phyloP scores from a whole-genome alignment of 92 coral and sea anemone species.

The Pocillopora grandis region DNA sequence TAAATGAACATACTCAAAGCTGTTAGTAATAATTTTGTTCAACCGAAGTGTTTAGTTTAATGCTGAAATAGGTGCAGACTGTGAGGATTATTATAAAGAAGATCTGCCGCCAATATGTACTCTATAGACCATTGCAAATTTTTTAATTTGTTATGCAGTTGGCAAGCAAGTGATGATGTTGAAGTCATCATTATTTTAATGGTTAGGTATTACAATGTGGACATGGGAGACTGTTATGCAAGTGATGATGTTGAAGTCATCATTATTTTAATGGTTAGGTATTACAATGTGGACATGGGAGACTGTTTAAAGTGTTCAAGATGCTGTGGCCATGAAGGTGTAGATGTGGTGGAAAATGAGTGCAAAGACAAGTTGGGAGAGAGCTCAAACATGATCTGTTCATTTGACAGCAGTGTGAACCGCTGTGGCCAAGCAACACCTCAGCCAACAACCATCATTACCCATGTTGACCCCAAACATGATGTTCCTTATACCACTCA shows the following conservation, averaged over 20 bases:
- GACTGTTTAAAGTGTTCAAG: constrained; percentile 13
- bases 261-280: not conserved
- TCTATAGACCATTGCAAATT: too few relatives aligned
- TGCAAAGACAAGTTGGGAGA: constrained; percentile 27
- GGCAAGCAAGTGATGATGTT: too few relatives aligned
- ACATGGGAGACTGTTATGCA: too few relatives aligned
- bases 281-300: constrained; percentile 2
- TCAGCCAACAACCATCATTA: not conserved
- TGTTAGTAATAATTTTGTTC: too few relatives aligned
- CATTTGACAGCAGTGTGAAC: constrained; percentile 13
- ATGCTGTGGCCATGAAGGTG: constrained; percentile 29
- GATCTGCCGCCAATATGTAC: too few relatives aligned
- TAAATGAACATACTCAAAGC: too few relatives aligned
- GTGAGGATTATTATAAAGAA: too few relatives aligned
- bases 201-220: too few relatives aligned
- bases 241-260: not conserved
- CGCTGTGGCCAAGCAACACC: not conserved
- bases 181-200: too few relatives aligned
- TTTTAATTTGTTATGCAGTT: too few relatives aligned
- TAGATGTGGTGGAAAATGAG: constrained; percentile 11
- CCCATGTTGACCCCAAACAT: not conserved
- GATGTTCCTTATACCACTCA: not conserved
- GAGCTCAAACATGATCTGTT: constrained; percentile 23
- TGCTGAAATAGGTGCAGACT: too few relatives aligned
- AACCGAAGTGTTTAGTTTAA: too few relatives aligned